Evolutionary conservation across 2,888 invertebrate species (phyloP).

Genomic region (Clostera curtula): DNA sequence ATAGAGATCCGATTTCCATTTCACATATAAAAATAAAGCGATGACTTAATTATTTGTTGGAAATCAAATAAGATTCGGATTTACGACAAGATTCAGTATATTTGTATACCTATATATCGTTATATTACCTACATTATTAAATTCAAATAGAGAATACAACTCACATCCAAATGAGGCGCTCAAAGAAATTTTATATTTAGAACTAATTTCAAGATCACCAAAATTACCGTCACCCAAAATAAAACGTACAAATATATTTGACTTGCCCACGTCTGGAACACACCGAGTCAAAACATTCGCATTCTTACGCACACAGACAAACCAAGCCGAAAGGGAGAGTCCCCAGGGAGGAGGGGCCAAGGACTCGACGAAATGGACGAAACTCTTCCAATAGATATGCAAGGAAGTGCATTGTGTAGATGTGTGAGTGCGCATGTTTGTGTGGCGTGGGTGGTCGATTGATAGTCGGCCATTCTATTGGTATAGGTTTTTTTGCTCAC

Average conservation of each 20-base stretch:
- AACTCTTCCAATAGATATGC: constrained; percentile 64
- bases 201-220: constrained; percentile 50
- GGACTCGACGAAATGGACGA: constrained; percentile 60
- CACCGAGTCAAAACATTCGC: constrained; percentile 27
- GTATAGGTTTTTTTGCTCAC: constrained; percentile 21
- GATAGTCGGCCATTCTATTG: constrained; percentile 35
- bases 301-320: constrained; percentile 32
- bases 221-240: constrained; percentile 37
- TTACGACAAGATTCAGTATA: no score
- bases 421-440: constrained; percentile 21
- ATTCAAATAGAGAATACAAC: no score
- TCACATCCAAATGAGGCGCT: no score
- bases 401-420: constrained; percentile 62
- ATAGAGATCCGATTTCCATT: no score
- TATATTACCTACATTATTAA: no score
- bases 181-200: constrained; percentile 25
- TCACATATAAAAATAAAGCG: no score
- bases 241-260: constrained; percentile 38
- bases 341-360: constrained; percentile 71
- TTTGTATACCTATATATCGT: no score
- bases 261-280: constrained; percentile 35
- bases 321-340: constrained; percentile 63
- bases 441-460: constrained; percentile 40
- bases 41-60: no score
- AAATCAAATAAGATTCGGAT: no score